Percentiles rank a stretch among this genome's conserved stretches.
Evolutionary conservation across 2,113 vertebrate species (phyloP).

Genomic region (Planiliza haematocheilus): DNA sequence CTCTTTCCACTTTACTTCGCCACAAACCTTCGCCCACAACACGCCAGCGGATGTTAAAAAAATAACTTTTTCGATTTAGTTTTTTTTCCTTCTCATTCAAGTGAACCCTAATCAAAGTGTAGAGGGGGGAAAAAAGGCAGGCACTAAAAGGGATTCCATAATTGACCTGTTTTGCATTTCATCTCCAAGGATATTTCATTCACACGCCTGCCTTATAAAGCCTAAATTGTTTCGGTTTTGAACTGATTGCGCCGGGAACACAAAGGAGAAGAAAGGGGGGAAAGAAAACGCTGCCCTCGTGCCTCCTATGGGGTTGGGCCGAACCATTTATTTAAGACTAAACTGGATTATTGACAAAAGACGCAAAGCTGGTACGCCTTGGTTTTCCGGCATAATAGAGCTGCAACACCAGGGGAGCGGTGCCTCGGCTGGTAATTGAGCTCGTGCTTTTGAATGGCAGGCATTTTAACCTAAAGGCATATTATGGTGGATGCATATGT

Average conservation of each 20-base stretch:
- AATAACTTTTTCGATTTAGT: constrained; percentile 29
- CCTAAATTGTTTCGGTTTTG: constrained; percentile 81
- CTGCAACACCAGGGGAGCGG: constrained; percentile 57
- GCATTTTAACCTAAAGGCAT: constrained; percentile 64
- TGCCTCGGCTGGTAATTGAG: constrained; percentile 76
- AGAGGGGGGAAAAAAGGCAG: constrained; percentile 29
- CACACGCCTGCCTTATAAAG: constrained; percentile 82
- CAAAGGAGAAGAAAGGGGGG: constrained; percentile 52
- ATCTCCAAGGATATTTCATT: constrained; percentile 81
- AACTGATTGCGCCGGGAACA: constrained; percentile 78
- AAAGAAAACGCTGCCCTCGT: constrained; percentile 55
- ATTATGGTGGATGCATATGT: constrained; percentile 54
- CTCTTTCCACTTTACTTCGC: constrained; percentile 26
- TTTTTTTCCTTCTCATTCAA: constrained; percentile 36
- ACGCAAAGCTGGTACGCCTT: constrained; percentile 78
- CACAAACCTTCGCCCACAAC: constrained; percentile 29
- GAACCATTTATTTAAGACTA: constrained; percentile 86
- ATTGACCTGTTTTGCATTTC: constrained; percentile 81
- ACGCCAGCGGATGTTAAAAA: constrained; percentile 1
- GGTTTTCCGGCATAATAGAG: constrained; percentile 72
- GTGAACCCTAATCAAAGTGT: constrained; percentile 57
- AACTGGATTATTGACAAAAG: constrained; percentile 85
- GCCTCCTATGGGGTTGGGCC: constrained; percentile 78
- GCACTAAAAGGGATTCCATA: constrained; percentile 59
- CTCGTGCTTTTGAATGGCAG: constrained; percentile 67